These are phyloP conservation scores for Volucella inflata DNA, from an alignment of 2,888 invertebrate genomes.

Conservation along the genomic window DNA sequence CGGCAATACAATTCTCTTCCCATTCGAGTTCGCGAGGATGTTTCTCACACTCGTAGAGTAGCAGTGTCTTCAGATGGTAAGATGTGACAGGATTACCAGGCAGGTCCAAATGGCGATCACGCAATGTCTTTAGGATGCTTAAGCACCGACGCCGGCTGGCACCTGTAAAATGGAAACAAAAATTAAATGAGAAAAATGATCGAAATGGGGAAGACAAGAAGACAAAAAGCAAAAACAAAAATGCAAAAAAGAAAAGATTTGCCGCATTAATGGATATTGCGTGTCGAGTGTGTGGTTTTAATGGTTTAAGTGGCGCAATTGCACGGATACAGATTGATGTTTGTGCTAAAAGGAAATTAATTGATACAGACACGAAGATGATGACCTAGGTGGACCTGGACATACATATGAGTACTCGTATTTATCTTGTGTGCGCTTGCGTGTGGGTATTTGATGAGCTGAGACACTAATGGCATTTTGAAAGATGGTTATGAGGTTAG, in stretches of 20 bases:
- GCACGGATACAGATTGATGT: constrained; percentile 68
- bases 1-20: constrained; percentile 96
- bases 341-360: constrained; percentile 73
- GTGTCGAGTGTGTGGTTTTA: constrained; percentile 52
- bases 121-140: constrained; percentile 94
- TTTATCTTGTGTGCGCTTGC: constrained; percentile 32
- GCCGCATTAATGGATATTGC: constrained; percentile 70
- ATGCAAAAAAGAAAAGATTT: not conserved
- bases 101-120: constrained; percentile 95
- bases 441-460: constrained; percentile 62
- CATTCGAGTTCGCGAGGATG: constrained; percentile 97
- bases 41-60: constrained; percentile 98
- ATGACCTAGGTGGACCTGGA: constrained; percentile 16
- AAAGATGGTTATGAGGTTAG: constrained; percentile 48
- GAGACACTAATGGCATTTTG: constrained; percentile 66
- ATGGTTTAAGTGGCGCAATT: constrained; percentile 54
- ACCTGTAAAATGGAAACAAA: constrained; percentile 78
- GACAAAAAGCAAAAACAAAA: constrained; percentile 28
- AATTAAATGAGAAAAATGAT: constrained; percentile 15
- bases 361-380: constrained; percentile 61
- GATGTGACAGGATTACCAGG: constrained; percentile 95
- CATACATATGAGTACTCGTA: constrained; percentile 8
- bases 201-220: constrained; percentile 69
- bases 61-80: constrained; percentile 95
- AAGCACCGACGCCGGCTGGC: constrained; percentile 94